Conservation (phyloP, 2,888 invertebrate species). For the Lithophane semibrunnea region DNA sequence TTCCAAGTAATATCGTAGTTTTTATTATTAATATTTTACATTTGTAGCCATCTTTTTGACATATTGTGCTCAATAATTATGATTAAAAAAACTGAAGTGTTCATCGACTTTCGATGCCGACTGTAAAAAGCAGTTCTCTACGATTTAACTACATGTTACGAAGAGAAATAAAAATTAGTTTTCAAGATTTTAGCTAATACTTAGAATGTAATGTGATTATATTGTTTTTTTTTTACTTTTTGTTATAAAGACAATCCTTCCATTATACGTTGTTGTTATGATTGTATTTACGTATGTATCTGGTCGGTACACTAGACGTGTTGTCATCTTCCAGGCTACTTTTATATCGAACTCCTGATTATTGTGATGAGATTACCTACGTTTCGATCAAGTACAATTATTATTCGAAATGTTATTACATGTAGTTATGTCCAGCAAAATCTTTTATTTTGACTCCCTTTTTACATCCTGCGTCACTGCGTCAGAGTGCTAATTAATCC, state of each 20-base stretch:
- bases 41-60: background rate
- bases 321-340: slow-evolving; percentile 37
- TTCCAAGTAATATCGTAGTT: background rate
- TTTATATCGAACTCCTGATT: slow-evolving; percentile 49
- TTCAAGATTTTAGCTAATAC: background rate
- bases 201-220: background rate
- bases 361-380: slow-evolving; percentile 18
- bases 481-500: background rate
- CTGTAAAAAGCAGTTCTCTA: background rate
- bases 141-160: background rate
- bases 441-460: slow-evolving; percentile 37
- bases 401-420: slow-evolving; percentile 76
- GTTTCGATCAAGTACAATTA: slow-evolving; percentile 60
- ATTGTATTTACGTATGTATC: slow-evolving; percentile 14
- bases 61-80: slow-evolving; percentile 2
- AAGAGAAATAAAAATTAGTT: background rate
- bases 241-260: slow-evolving; percentile 11
- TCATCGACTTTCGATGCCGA: background rate
- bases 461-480: background rate
- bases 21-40: background rate
- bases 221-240: background rate
- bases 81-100: background rate
- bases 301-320: slow-evolving; percentile 8
- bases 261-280: slow-evolving; percentile 9
- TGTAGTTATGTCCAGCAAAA: slow-evolving; percentile 69